Percentiles rank a stretch among this genome's conserved stretches.
Conservation (phyloP, 30 jellyfish, hydroid and myxozoan species). For the Calvadosia cruxmelitensis region DNA sequence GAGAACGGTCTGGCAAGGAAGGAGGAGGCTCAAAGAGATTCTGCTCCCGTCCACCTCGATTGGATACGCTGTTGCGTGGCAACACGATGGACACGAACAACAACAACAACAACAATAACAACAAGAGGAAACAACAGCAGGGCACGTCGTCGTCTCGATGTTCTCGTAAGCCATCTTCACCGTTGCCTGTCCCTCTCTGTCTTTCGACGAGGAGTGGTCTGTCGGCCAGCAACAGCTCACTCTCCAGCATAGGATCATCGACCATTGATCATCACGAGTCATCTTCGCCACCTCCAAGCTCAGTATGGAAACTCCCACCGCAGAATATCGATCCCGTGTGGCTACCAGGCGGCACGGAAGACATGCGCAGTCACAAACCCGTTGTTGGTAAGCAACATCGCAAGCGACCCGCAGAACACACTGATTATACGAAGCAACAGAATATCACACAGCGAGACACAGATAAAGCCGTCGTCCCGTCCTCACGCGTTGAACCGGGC, state of each 20-base stretch:
- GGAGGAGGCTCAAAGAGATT: too few species aligned
- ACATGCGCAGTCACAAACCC: neutral
- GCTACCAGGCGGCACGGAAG: neutral
- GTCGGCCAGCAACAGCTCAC: constrained; percentile 1
- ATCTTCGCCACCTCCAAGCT: neutral
- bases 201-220: neutral
- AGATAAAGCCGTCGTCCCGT: neutral
- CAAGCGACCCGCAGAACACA: neutral
- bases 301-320: constrained; percentile 1
- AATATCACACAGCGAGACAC: neutral
- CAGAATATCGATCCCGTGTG: neutral
- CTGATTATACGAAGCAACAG: neutral
- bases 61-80: neutral
- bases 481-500: neutral
- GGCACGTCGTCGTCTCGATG: neutral
- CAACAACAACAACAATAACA: neutral
- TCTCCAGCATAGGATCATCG: neutral
- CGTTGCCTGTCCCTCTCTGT: neutral
- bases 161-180: neutral
- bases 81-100: neutral
- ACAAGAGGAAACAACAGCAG: neutral
- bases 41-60: neutral
- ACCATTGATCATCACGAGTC: neutral
- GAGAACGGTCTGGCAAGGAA: too few species aligned
- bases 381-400: neutral